phyloP scores from a whole-genome alignment of 1,140 invertebrate genomes.

The Ooceraea biroi region DNA sequence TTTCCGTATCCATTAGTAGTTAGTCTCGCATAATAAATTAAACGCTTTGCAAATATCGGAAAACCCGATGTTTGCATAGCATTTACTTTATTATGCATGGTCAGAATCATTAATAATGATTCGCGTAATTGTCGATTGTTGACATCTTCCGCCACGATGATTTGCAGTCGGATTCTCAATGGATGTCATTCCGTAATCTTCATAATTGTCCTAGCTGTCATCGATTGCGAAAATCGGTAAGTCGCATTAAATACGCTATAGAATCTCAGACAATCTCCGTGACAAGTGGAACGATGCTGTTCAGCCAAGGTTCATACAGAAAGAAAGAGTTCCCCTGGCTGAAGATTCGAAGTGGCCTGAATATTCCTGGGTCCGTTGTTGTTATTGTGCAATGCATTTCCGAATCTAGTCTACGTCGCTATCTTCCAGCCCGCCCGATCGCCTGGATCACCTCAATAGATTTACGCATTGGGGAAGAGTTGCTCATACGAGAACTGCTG shows the following conservation, averaged over 20 bases:
- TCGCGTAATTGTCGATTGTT: neutral
- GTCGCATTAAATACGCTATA: neutral
- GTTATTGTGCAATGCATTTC: no score
- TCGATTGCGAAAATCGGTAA: neutral
- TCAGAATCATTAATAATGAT: neutral
- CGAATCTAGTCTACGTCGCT: neutral
- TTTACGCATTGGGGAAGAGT: slow-evolving; percentile 85
- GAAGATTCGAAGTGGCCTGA: neutral
- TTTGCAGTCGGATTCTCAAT: neutral
- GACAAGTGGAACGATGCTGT: neutral
- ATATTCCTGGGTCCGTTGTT: no score
- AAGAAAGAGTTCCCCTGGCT: neutral
- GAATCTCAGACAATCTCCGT: neutral
- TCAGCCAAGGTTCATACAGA: neutral
- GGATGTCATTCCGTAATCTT: neutral
- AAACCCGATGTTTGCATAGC: no score
- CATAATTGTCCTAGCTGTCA: neutral
- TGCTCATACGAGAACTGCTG: slow-evolving; percentile 86
- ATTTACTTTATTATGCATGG: no score
- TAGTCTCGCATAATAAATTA: neutral
- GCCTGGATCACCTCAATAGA: neutral
- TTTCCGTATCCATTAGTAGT: neutral
- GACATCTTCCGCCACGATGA: neutral
- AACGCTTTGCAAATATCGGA: neutral
- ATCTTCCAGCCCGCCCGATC: neutral